phyloP scores from a whole-genome alignment of 2,888 invertebrate species.

The Onthophagus sagittarius region DNA sequence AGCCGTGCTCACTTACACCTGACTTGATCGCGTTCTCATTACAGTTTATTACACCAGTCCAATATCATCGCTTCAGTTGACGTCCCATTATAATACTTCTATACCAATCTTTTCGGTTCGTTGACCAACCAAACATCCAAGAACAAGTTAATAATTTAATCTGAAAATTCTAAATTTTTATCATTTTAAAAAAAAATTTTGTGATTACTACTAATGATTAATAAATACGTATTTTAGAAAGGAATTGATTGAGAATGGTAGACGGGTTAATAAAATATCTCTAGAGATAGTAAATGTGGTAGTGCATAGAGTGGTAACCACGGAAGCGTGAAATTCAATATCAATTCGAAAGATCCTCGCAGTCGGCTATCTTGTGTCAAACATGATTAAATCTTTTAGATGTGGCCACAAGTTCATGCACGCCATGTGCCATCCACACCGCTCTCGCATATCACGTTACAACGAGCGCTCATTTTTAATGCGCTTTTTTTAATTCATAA shows the following conservation, averaged over 20 bases:
- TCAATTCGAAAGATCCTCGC: background rate
- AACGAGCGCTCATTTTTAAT: background rate
- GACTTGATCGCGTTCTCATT: slow-evolving; percentile 27
- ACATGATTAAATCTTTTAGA: background rate
- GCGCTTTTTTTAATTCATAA: background rate
- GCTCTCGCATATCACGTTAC: background rate
- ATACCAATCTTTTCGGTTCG: no score
- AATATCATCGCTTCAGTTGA: slow-evolving; percentile 1
- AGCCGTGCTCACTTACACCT: slow-evolving; percentile 25
- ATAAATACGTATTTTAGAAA: background rate
- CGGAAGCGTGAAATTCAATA: background rate
- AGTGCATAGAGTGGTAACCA: background rate
- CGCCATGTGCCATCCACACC: background rate
- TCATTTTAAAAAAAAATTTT: no score
- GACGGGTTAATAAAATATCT: background rate
- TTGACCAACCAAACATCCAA: no score
- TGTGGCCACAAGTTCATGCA: background rate
- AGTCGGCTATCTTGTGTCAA: background rate
- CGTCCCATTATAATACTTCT: background rate
- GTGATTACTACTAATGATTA: no score
- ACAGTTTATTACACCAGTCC: slow-evolving; percentile 16
- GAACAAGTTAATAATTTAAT: no score
- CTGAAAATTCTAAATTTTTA: no score
- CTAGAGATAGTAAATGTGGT: background rate
- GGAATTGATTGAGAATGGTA: background rate